Percentiles rank a stretch among this genome's conserved stretches.
Evolutionary conservation across 1,140 invertebrate species (phyloP).

Genomic region (Trachymyrmex septentrionalis): DNA sequence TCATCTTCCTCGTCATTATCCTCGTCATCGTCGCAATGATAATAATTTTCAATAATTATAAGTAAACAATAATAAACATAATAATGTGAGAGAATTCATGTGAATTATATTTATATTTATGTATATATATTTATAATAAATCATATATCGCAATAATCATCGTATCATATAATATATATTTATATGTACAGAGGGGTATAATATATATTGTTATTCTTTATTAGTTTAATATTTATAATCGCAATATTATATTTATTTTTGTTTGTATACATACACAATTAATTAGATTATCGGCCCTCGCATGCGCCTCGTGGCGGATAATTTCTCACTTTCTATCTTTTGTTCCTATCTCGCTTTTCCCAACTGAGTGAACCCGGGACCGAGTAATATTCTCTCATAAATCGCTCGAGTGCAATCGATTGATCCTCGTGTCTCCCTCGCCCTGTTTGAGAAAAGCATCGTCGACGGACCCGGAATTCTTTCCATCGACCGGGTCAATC

Average conservation of each 20-base stretch:
- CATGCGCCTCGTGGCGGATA: constrained; percentile 70
- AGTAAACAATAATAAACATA: constrained; percentile 84
- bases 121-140: constrained; percentile 83
- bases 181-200: constrained; percentile 86
- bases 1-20: constrained; percentile 40
- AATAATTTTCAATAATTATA: constrained; percentile 79
- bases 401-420: constrained; percentile 65
- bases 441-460: constrained; percentile 65
- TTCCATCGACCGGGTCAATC: constrained; percentile 55
- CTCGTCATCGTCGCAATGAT: constrained; percentile 72
- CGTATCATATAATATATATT: constrained; percentile 85
- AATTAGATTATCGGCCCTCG: constrained; percentile 84
- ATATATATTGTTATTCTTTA: constrained; percentile 85
- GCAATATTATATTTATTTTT: constrained; percentile 85
- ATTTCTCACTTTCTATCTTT: constrained; percentile 77
- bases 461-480: constrained; percentile 60
- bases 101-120: constrained; percentile 78
- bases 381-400: constrained; percentile 37
- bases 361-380: constrained; percentile 47
- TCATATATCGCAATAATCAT: constrained; percentile 86
- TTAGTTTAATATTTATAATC: constrained; percentile 86
- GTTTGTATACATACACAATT: constrained; percentile 86
- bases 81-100: constrained; percentile 81
- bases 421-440: constrained; percentile 51
- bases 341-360: constrained; percentile 70